Base-by-base conservation (phyloP, 2,888 invertebrate species). In the Bombylius major region DNA sequence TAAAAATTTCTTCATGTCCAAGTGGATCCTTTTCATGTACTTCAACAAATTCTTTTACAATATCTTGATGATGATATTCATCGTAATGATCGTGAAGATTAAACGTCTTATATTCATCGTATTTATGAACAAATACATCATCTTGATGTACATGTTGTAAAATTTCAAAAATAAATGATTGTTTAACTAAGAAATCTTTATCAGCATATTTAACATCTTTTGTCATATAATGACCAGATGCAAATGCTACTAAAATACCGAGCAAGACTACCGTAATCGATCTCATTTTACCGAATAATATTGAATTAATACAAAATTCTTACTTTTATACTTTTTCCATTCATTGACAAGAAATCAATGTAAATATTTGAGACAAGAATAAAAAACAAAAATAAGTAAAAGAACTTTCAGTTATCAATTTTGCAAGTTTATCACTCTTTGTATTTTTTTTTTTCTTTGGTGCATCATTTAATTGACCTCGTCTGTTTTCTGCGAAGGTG, bases 101-200 rank as follows among this genome's bases (percentile, higher is more conserved):
- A 69, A 78, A 87, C 57, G 75, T 77, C 56, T 78, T 72, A 61
- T 82, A 83, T 56, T 82, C 76, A 42, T 81, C 78, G 55, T 61
- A 72, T 14, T 67, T 64, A 3, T 59, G 61, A 5, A 63, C 65
- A 51, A 66, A 67, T n/a, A 71, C 66, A 58, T 73, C 80, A 75
- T 80, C 80, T 68, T 87, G 84, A 61, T 81, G 78, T 55, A 82
- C 71, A 62, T 80, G 79, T 61, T 78, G 77, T 60, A 80, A 67
- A 36, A 82, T 71, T 47, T 76, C 70, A 47, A 80, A 70, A n/a
- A 79, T 65, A 59, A 80, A 75, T 61, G 75, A 75, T 63, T 80
- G 78, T 62, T 76, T 78, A 39, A 65, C 62, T 63, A 79, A 65
- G 58, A 78, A 72, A 47, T 74, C 76, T 62, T 77, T 76, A 63